A percentile compares a stretch with the other conserved stretches of the same genome.
Conservation (phyloP, 2,888 invertebrate species). For the Gnatocerus cornutus region DNA sequence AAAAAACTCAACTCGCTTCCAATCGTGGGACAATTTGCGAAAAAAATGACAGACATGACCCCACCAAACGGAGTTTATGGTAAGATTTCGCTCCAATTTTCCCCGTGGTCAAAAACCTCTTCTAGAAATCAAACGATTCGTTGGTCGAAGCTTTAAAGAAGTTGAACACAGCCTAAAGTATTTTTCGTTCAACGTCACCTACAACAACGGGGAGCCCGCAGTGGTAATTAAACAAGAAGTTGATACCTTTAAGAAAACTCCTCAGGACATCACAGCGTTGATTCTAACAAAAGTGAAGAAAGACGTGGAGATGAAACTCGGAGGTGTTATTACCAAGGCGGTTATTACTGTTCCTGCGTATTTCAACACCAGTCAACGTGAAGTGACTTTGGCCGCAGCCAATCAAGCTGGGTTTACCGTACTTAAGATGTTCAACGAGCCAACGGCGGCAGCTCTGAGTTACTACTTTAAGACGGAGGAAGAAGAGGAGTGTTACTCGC, state of each 20-base stretch:
- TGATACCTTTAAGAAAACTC: neutral
- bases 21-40: neutral
- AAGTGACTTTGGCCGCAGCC: neutral
- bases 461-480: neutral
- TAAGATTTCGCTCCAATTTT: neutral
- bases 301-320: neutral
- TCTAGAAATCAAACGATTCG: neutral
- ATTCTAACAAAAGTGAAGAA: neutral
- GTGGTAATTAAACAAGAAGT: neutral
- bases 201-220: neutral
- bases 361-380: neutral
- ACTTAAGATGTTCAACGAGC: neutral
- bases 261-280: neutral
- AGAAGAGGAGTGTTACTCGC: neutral
- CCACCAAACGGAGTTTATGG: neutral
- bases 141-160: neutral
- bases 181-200: neutral
- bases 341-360: neutral
- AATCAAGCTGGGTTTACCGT: neutral
- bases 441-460: neutral
- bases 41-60: neutral
- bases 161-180: neutral
- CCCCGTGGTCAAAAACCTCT: neutral
- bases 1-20: no score
- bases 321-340: neutral